Percentiles rank a stretch among this genome's conserved stretches.
These are phyloP conservation scores for Eurypyga helias DNA, from an alignment of 2,113 vertebrate genomes.

Conservation along the genomic window DNA sequence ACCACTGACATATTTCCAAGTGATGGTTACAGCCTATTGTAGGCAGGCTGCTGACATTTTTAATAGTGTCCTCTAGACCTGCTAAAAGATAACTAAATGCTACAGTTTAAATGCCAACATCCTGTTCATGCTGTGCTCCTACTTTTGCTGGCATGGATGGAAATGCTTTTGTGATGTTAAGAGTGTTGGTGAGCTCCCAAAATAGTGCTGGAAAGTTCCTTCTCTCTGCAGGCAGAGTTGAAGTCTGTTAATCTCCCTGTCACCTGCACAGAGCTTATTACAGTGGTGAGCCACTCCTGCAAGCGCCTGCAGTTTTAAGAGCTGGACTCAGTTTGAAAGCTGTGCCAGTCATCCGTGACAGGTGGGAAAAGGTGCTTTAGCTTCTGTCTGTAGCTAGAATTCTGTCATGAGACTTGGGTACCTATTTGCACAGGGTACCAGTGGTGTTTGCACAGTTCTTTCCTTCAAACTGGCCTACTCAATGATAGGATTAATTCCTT, in stretches of 20 bases:
- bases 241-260: neutral
- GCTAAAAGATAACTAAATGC: neutral
- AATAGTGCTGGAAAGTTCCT: neutral
- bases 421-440: neutral
- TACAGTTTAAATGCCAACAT: neutral
- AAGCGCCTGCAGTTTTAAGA: neutral
- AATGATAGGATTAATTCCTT: neutral
- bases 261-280: neutral
- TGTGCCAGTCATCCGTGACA: neutral
- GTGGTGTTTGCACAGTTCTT: neutral
- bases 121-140: neutral
- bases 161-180: neutral
- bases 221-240: neutral
- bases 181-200: conserved; percentile 6
- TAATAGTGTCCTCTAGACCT: neutral
- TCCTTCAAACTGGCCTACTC: neutral
- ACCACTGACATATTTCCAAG: neutral
- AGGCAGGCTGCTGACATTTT: neutral
- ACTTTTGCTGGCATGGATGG: neutral
- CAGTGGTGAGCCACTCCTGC: neutral
- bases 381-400: neutral
- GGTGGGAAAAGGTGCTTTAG: neutral
- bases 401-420: neutral
- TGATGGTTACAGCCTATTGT: neutral
- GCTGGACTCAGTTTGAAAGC: neutral